Conservation (phyloP, 2,888 invertebrate species). For the Lasioglossum leucozonium region DNA sequence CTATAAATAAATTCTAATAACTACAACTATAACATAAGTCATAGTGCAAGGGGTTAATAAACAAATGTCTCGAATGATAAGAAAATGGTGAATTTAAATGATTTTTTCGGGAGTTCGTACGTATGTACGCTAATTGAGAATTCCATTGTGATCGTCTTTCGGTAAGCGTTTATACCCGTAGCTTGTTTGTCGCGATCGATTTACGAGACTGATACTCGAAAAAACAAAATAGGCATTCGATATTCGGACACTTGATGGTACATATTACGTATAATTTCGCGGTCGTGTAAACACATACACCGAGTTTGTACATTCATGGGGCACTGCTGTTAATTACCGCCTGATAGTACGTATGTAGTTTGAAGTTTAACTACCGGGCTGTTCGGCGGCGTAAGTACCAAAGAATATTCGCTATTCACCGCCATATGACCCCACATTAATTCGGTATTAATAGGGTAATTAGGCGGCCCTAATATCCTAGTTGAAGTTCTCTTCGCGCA, state of each 20-base stretch:
- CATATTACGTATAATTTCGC: not conserved
- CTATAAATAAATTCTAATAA: too few relatives aligned
- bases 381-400: conserved; percentile 41
- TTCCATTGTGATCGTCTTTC: not conserved
- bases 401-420: conserved; percentile 58
- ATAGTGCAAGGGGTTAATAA: too few relatives aligned
- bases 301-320: conserved; percentile 6
- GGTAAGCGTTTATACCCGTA: not conserved
- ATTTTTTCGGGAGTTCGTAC: not conserved
- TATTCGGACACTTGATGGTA: not conserved
- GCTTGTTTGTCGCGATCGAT: not conserved
- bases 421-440: conserved; percentile 50
- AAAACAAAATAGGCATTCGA: not conserved
- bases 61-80: too few relatives aligned
- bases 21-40: too few relatives aligned
- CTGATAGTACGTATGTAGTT: conserved; percentile 24
- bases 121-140: not conserved
- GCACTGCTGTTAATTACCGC: conserved; percentile 30
- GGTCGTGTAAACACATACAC: not conserved
- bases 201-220: not conserved
- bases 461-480: conserved; percentile 64
- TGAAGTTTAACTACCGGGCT: conserved; percentile 26
- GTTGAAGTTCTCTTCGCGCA: conserved; percentile 52
- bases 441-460: conserved; percentile 69
- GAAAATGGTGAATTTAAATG: too few relatives aligned